These are phyloP conservation scores for Phthorimaea operculella DNA, from an alignment of 1,140 invertebrate genomes.

Conservation along the genomic window DNA sequence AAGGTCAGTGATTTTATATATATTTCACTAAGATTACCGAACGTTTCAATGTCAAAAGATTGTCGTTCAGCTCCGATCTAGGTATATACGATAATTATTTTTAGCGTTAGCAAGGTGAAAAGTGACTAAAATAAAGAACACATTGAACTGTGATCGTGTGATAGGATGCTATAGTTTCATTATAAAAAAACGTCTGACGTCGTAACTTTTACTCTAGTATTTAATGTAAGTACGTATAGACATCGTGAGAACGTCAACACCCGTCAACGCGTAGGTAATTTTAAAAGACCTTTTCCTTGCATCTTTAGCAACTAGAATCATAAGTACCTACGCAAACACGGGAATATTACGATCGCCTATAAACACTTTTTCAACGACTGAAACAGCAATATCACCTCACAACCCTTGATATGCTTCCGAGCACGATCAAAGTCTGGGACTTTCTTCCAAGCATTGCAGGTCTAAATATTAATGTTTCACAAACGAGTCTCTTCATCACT, in stretches of 20 bases:
- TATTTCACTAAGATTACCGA: background rate
- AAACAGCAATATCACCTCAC: too few species aligned
- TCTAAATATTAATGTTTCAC: too few species aligned
- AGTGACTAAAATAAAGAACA: conserved; percentile 1
- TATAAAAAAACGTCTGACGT: background rate
- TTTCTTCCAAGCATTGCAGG: too few species aligned
- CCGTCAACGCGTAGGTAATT: too few species aligned
- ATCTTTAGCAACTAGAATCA: too few species aligned
- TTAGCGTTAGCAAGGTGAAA: background rate
- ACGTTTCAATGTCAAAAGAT: background rate
- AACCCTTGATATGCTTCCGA: too few species aligned
- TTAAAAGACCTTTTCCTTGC: too few species aligned
- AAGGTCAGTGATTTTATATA: background rate
- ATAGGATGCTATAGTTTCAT: background rate
- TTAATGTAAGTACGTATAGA: background rate
- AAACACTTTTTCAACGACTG: too few species aligned
- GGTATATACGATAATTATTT: background rate
- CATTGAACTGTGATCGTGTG: conserved; percentile 2
- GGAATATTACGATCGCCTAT: too few species aligned
- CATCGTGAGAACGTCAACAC: background rate
- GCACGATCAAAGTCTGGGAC: too few species aligned
- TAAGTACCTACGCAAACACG: too few species aligned
- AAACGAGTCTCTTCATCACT: too few species aligned
- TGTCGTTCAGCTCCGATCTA: background rate
- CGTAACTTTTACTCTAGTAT: background rate